These are phyloP conservation scores for Tetranychus truncatus DNA, from an alignment of 2,888 invertebrate genomes.

Conservation along the genomic window DNA sequence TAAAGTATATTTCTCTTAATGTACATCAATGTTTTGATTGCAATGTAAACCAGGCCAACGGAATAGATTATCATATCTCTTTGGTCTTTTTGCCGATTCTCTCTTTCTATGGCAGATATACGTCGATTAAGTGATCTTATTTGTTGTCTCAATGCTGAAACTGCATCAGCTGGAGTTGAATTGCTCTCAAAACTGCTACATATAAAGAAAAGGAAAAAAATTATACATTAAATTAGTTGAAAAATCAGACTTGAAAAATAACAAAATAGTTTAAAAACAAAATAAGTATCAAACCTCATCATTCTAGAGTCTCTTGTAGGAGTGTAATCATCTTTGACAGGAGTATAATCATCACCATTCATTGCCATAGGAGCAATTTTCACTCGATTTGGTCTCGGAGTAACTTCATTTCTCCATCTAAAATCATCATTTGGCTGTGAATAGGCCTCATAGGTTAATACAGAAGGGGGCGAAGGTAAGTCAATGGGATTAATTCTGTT, in stretches of 20 bases:
- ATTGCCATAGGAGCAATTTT: not conserved
- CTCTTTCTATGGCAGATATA: slow-evolving; percentile 66
- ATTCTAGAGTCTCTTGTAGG: not conserved
- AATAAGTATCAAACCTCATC: not conserved
- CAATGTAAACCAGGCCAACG: slow-evolving; percentile 61
- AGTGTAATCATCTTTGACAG: not conserved
- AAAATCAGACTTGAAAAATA: not conserved
- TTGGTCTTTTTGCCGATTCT: slow-evolving; percentile 61
- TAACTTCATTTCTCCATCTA: not conserved
- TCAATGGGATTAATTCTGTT: not conserved
- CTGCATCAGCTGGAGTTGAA: not conserved
- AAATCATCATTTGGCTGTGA: not conserved
- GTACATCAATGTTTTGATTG: slow-evolving; percentile 69
- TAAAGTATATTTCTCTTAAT: slow-evolving; percentile 37
- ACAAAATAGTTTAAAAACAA: not conserved
- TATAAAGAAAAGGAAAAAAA: not conserved
- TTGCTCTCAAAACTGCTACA: not conserved
- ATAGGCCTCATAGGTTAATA: not conserved
- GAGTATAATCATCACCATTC: not conserved
- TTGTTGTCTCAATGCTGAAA: slow-evolving; percentile 39
- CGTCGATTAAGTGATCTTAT: slow-evolving; percentile 68
- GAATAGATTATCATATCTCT: slow-evolving; percentile 69
- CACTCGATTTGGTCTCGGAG: not conserved
- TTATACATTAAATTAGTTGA: not conserved
- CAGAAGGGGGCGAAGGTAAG: not conserved